Conservation (phyloP, 2,797 vertebrate genomes). For the Scyliorhinus canicula region DNA sequence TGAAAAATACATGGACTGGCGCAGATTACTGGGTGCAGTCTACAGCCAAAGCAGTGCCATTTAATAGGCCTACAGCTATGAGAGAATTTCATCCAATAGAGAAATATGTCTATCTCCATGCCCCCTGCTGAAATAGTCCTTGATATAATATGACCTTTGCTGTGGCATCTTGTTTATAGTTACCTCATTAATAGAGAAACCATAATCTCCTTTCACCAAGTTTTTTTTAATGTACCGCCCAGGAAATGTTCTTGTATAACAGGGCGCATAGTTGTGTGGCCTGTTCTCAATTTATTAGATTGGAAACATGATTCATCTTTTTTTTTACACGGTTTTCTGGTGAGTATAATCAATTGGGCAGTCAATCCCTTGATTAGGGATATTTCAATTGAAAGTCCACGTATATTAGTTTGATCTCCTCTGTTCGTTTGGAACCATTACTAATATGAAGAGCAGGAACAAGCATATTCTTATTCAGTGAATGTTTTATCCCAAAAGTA, state of each 20-base stretch:
- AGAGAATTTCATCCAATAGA: background rate
- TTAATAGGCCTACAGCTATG: background rate
- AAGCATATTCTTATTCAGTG: background rate
- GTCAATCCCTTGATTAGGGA: constrained; percentile 9
- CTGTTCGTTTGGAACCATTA: background rate
- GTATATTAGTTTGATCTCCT: constrained; percentile 14
- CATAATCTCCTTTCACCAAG: background rate
- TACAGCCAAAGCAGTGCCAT: background rate
- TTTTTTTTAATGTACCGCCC: background rate
- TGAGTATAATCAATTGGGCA: constrained; percentile 18
- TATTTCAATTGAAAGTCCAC: background rate
- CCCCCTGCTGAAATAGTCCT: background rate
- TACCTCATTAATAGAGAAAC: constrained; percentile 8
- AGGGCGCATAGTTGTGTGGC: background rate
- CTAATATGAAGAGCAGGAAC: background rate
- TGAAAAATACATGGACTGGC: background rate
- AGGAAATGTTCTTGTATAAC: background rate
- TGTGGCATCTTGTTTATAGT: constrained; percentile 13
- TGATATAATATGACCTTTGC: constrained; percentile 1
- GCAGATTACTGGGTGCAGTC: background rate
- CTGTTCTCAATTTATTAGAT: constrained; percentile 25
- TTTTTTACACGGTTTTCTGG: background rate
- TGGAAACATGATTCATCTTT: constrained; percentile 9
- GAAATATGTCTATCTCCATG: background rate
- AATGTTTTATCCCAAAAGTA: background rate